Percentiles rank a stretch among this genome's conserved stretches.
Evolutionary conservation across 2,113 vertebrate species (phyloP).

Genomic region (Papio anubis): DNA sequence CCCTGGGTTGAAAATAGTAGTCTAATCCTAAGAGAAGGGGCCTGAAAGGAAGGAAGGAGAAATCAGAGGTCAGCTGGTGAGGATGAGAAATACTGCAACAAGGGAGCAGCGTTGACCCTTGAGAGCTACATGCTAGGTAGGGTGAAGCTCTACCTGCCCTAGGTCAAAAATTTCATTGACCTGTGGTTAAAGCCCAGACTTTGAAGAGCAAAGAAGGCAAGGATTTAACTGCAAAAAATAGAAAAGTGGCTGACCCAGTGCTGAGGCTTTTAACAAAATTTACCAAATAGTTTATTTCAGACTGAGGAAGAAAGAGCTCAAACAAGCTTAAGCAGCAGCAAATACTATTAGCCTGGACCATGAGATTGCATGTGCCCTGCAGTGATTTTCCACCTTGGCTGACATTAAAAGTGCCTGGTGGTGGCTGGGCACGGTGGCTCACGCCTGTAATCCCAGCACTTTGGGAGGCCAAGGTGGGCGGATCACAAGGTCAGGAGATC

Average conservation of each 20-base stretch:
- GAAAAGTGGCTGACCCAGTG: neutral
- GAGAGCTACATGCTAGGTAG: neutral
- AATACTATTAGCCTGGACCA: neutral
- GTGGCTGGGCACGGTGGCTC: no score
- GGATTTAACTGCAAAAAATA: neutral
- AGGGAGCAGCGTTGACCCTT: neutral
- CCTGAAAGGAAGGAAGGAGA: neutral
- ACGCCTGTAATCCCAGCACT: no score
- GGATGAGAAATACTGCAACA: neutral
- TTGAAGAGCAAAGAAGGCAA: neutral
- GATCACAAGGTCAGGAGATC: no score
- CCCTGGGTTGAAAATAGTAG: neutral
- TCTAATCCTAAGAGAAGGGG: neutral
- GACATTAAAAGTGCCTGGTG: neutral
- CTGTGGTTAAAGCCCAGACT: neutral
- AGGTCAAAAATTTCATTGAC: neutral
- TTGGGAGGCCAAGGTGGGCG: no score
- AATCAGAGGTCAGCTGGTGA: neutral
- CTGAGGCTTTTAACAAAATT: neutral
- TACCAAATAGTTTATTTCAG: conserved; percentile 11
- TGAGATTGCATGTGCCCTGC: neutral
- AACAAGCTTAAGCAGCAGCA: neutral
- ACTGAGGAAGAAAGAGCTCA: neutral
- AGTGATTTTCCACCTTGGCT: conserved; percentile 10
- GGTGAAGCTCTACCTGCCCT: neutral